phyloP scores from a whole-genome alignment of 2,888 invertebrate species.

The Himalopsyche japonica region DNA sequence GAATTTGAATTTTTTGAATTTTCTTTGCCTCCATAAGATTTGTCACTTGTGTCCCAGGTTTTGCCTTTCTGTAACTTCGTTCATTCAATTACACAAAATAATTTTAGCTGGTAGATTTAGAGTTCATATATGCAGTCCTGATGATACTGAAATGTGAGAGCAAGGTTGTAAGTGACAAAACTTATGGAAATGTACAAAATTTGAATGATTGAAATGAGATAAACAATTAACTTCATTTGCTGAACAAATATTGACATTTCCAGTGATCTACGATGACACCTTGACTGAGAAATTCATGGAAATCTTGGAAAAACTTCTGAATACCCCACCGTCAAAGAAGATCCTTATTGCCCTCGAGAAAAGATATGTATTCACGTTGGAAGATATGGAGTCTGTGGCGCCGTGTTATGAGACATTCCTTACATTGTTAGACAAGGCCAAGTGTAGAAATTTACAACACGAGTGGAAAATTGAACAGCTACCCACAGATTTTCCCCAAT shows the following conservation, averaged over 20 bases:
- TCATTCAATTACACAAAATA: too few species aligned
- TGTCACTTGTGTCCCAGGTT: too few species aligned
- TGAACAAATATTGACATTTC: constrained; percentile 44
- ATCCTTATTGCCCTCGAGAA: constrained; percentile 81
- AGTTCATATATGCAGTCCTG: too few species aligned
- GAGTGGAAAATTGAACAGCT: constrained; percentile 66
- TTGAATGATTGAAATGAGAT: too few species aligned
- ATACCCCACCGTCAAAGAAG: constrained; percentile 61
- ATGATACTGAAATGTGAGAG: too few species aligned
- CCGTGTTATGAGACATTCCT: constrained; percentile 87
- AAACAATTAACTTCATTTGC: too few species aligned
- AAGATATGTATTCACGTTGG: constrained; percentile 82
- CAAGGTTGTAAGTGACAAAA: too few species aligned
- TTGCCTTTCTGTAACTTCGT: too few species aligned
- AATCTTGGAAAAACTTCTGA: constrained; percentile 70
- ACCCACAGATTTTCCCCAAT: constrained; percentile 74
- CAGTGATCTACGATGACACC: constrained; percentile 83
- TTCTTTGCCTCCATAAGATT: too few species aligned
- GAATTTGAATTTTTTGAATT: too few species aligned
- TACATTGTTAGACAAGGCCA: constrained; percentile 59
- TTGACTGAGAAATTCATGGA: constrained; percentile 79
- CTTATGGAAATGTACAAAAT: too few species aligned
- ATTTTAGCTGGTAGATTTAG: too few species aligned
- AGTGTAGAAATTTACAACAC: constrained; percentile 51
- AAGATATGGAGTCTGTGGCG: constrained; percentile 79